phyloP scores from a whole-genome alignment of 1,140 invertebrate species.

The Drosophila kurseongensis region DNA sequence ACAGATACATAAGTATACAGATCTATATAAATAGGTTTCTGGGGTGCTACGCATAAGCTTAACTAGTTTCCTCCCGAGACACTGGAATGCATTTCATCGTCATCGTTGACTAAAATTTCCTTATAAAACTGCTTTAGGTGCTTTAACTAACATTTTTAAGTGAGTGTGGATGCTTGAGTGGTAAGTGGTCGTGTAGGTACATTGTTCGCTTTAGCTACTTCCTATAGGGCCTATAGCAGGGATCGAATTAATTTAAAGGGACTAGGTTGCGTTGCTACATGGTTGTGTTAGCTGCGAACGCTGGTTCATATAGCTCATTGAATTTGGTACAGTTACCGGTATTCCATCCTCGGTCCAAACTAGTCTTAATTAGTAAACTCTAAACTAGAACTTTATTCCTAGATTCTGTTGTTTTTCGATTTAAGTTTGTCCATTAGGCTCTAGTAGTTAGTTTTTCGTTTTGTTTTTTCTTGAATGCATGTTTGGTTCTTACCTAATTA shows the following conservation, averaged over 20 bases:
- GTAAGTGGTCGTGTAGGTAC: constrained; percentile 58
- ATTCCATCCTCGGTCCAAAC: constrained; percentile 16
- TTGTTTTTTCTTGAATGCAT: constrained; percentile 50
- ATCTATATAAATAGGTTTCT: constrained; percentile 53
- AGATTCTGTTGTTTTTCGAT: constrained; percentile 66
- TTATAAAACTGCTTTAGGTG: constrained; percentile 66
- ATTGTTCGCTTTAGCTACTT: constrained; percentile 55
- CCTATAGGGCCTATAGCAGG: constrained; percentile 26
- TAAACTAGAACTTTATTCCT: constrained; percentile 33
- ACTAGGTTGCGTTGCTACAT: constrained; percentile 31
- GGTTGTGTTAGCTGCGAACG: constrained; percentile 15
- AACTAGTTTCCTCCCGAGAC: constrained; percentile 69
- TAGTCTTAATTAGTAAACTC: constrained; percentile 45
- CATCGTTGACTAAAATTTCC: constrained; percentile 70
- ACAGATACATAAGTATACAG: constrained; percentile 38
- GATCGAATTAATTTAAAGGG: constrained; percentile 40
- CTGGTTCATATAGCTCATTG: constrained; percentile 59
- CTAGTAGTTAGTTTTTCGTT: constrained; percentile 59
- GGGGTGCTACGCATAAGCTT: constrained; percentile 61
- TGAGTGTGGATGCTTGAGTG: constrained; percentile 24
- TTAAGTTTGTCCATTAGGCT: constrained; percentile 31
- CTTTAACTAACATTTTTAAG: constrained; percentile 44
- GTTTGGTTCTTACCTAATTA: constrained; percentile 46
- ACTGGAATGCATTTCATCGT: constrained; percentile 72
- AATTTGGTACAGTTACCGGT: constrained; percentile 72